These are phyloP conservation scores for Paramormyrops kingsleyae DNA, from an alignment of 2,113 vertebrate genomes.

Conservation along the genomic window DNA sequence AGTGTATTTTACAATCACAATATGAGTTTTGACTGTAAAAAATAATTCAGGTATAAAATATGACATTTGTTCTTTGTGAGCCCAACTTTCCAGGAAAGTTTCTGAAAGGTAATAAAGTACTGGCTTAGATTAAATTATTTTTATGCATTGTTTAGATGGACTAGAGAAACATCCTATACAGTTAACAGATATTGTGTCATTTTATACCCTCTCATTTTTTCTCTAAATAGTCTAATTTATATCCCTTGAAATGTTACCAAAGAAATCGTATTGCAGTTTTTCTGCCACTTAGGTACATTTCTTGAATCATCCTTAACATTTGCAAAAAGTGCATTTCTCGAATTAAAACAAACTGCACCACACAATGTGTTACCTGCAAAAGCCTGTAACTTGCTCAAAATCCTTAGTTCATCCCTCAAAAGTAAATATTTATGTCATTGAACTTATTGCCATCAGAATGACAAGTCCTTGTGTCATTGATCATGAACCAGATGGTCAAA, in stretches of 20 bases:
- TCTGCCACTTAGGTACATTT: no score
- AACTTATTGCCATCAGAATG: no score
- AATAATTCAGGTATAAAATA: background rate
- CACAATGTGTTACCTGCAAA: no score
- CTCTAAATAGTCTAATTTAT: background rate
- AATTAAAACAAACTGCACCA: no score
- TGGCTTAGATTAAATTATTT: background rate
- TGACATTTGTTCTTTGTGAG: background rate
- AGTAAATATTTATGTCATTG: background rate
- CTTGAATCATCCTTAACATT: no score
- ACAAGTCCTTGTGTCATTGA: no score
- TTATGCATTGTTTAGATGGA: background rate
- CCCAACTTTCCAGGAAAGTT: background rate
- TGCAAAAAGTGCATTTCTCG: no score
- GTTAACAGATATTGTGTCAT: background rate
- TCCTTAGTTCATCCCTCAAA: no score
- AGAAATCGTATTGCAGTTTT: background rate
- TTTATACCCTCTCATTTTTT: background rate
- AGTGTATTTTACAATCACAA: background rate
- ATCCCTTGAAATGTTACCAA: background rate
- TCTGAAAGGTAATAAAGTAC: background rate
- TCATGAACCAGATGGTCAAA: no score
- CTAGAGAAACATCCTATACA: background rate
- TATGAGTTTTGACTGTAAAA: background rate
- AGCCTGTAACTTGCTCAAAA: background rate